Percentiles rank a stretch among this genome's conserved stretches.
Conservation (phyloP, 53 echinoderm and acorn worm species). For the Patiria pectinifera region DNA sequence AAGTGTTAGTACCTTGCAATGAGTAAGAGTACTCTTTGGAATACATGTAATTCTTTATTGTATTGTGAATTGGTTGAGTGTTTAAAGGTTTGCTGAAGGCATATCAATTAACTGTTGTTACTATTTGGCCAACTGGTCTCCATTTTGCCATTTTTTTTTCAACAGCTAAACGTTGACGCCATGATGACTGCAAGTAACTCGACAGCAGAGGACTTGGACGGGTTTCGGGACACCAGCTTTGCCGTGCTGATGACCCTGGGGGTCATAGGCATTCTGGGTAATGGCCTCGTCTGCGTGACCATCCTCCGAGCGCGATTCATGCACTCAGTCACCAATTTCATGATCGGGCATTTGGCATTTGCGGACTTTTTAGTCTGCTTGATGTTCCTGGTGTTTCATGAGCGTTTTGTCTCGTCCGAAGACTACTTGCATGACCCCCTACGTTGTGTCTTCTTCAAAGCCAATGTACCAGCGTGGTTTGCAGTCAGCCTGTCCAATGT, state of each 20-base stretch:
- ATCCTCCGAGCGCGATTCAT: constrained; percentile 76
- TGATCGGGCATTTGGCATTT: constrained; percentile 79
- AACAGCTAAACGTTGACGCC: not conserved
- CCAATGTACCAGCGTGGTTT: constrained; percentile 69
- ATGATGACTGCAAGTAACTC: not conserved
- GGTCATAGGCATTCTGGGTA: constrained; percentile 79
- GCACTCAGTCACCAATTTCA: constrained; percentile 83
- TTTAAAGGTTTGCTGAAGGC: no score
- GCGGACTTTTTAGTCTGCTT: constrained; percentile 79
- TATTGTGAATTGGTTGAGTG: no score
- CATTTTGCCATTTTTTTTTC: no score
- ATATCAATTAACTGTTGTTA: no score
- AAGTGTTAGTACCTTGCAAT: no score
- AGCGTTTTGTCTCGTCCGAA: constrained; percentile 17
- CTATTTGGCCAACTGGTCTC: no score
- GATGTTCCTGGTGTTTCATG: constrained; percentile 67
- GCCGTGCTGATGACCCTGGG: constrained; percentile 54
- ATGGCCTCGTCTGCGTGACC: constrained; percentile 77
- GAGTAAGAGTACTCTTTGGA: no score
- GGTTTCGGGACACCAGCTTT: not conserved
- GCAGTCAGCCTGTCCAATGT: constrained; percentile 73
- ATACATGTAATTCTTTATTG: no score
- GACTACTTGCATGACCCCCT: constrained; percentile 59
- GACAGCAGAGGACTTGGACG: not conserved
- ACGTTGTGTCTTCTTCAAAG: constrained; percentile 70